A percentile compares a stretch with the other conserved stretches of the same genome.
Evolutionary conservation across 2,888 invertebrate genomes (phyloP).

Genomic region (Heliconius ismenius): DNA sequence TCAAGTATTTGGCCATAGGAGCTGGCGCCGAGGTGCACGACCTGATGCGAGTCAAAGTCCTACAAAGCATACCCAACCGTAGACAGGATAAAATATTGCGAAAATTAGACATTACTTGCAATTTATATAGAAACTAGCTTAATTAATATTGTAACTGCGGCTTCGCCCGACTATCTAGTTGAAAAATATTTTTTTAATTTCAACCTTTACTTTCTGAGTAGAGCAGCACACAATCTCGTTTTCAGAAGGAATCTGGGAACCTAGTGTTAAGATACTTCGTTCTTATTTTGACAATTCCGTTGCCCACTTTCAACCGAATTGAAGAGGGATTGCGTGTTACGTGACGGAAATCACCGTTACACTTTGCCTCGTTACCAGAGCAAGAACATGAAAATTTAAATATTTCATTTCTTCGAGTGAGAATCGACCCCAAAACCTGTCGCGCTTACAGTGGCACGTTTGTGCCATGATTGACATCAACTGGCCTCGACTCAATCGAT

Average conservation of each 20-base stretch:
- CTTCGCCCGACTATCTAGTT: neutral
- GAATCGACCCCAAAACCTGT: no score
- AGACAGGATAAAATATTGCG: conserved; percentile 5
- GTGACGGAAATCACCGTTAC: neutral
- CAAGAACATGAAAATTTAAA: no score
- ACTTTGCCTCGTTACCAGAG: neutral
- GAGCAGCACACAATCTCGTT: no score
- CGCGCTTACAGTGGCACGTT: no score
- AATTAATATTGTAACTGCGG: neutral
- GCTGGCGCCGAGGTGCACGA: conserved; percentile 28
- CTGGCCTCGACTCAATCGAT: no score
- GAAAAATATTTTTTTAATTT: no score
- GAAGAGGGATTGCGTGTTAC: neutral
- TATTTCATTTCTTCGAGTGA: no score
- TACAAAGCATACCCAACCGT: neutral
- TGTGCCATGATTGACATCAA: no score
- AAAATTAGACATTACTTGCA: neutral
- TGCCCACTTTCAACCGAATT: neutral
- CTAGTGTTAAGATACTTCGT: no score
- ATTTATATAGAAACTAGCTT: neutral
- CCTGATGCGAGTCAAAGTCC: conserved; percentile 25
- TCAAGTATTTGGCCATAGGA: conserved; percentile 14
- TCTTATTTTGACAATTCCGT: neutral
- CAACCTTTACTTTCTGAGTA: no score
- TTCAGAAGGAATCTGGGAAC: no score